Percentiles rank a stretch among this genome's conserved stretches.
Evolutionary conservation across 2,888 invertebrate genomes (phyloP).

Genomic region (Pantelozetes paolii): DNA sequence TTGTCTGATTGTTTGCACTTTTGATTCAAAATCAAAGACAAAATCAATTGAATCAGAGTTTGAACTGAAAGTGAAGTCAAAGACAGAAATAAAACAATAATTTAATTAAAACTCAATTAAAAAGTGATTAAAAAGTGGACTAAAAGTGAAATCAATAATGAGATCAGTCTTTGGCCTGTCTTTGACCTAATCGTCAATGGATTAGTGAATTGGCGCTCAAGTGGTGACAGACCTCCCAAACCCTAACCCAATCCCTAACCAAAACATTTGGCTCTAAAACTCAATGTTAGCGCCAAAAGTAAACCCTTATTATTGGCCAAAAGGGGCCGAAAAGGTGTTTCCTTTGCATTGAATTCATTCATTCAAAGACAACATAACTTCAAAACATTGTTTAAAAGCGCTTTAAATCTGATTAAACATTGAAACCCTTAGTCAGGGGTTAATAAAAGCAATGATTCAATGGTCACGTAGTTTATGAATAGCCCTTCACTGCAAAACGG

Average conservation of each 20-base stretch:
- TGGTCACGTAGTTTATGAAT: too few relatives aligned
- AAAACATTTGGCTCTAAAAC: not conserved
- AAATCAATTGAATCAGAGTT: not conserved
- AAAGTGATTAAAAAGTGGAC: not conserved
- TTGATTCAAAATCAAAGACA: not conserved
- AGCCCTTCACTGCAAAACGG: too few relatives aligned
- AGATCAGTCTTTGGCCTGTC: too few relatives aligned
- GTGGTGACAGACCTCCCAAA: not conserved
- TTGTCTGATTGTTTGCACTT: conserved; percentile 1
- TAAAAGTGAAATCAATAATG: not conserved
- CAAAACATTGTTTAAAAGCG: too few relatives aligned
- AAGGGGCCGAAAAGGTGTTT: not conserved
- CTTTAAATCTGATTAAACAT: too few relatives aligned
- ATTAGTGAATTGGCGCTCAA: not conserved
- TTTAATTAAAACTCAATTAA: not conserved
- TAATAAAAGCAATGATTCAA: too few relatives aligned
- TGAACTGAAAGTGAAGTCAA: not conserved
- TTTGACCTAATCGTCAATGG: not conserved
- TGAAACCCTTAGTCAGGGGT: too few relatives aligned
- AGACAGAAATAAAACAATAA: not conserved
- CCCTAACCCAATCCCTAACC: not conserved
- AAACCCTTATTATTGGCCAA: not conserved
- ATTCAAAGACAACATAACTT: too few relatives aligned
- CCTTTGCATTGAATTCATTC: too few relatives aligned
- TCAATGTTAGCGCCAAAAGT: not conserved